Evolutionary conservation across 2,888 invertebrate genomes (phyloP), one percentile per base, ranked within the genome.

Genomic region (Ceraclea dissimilis): DNA sequence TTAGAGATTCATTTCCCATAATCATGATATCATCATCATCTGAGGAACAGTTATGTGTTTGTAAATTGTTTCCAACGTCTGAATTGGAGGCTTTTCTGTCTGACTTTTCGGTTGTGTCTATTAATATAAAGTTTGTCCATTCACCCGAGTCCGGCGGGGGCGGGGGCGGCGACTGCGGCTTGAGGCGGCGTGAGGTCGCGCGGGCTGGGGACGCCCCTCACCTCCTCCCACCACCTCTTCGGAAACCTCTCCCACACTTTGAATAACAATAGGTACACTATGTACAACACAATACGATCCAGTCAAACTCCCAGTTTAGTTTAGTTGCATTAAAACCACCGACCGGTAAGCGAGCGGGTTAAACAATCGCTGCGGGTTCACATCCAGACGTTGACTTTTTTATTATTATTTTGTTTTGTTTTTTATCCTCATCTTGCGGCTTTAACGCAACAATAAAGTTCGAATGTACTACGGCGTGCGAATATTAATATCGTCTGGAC

Each of bases 121-220:
- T 39, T 8, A 16, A 8, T 8, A 16, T 47, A n/a, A 5, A 10
- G 4, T 47, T 20, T 47, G 47, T 47, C 47, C 47, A 47, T 47
- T 47, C 47, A 47, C 47, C 47, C 47, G 47, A 17, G 13, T 17
- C 43, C 16, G 6, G 43, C n/a, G 43, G 43, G 43, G 43, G 43
- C 43, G 43, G 13, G 6, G 43, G 43, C 43, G n/a, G n/a, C n/a
- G n/a, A n/a, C n/a, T n/a, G n/a, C n/a, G n/a, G n/a, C n/a, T n/a
- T 17, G 43, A 17, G 43, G 17, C 13, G 13, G 19, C 13, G 39
- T 39, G 16, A 39, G 39, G 39, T 13, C 13, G 39, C 39, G 39
- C n/a, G 13, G 39, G 39, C 10, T 13, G 2, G 8, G 13, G 39
- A 13, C 39, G 16, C 39, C 16, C 39, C 5, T 31, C 31, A 16